Base-by-base conservation (phyloP, 2,113 vertebrate species). In the Microtus ochrogaster region DNA sequence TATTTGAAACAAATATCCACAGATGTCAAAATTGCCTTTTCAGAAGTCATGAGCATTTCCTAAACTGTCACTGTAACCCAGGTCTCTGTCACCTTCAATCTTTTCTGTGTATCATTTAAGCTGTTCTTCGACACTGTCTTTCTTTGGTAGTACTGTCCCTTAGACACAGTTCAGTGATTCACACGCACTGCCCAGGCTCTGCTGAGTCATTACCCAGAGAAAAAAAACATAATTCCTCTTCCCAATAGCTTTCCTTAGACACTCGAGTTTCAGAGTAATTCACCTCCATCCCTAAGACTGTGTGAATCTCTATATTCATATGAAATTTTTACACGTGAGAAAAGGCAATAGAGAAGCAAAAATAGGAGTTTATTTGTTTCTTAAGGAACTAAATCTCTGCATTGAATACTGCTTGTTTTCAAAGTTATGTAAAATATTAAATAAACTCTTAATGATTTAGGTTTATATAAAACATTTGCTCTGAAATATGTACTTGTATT, bases 401-500 rank as follows among this genome's bases (percentile, higher is more conserved):
- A 22, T 26, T 73, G 66, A 93, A 81, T 66, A 70, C 36, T 44
- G 14, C 26, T 61, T 87, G 74, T 30, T 66, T 95, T 94, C 81
- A 28, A 95, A 94, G 61, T 63, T 92, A n/a, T 61, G 30, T 74
- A 91, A 91, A 89, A 89, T 89, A 55, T 95, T 96, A 93, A 97
- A 90, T 91, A 95, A 96, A 92, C 82, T 83, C 85, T 86, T 93
- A 83, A 83, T 94, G 72, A 90, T 83, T 94, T 16, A 26, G 26
- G 77, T 66, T 96, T 91, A 92, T 78, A 72, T 41, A 84, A 36
- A 82, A 9, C 24, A 28, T 92, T 91, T 94, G 17, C 78, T 66
- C 73, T 96, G 78, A 96, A 95, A 95, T 96, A 92, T 44, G 28
- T 89, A 63, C 61, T 96, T 96, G 63, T 95, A 39, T 68, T 97